Conservation (phyloP, 2,113 vertebrate species). For the Poicephalus gulielmi region DNA sequence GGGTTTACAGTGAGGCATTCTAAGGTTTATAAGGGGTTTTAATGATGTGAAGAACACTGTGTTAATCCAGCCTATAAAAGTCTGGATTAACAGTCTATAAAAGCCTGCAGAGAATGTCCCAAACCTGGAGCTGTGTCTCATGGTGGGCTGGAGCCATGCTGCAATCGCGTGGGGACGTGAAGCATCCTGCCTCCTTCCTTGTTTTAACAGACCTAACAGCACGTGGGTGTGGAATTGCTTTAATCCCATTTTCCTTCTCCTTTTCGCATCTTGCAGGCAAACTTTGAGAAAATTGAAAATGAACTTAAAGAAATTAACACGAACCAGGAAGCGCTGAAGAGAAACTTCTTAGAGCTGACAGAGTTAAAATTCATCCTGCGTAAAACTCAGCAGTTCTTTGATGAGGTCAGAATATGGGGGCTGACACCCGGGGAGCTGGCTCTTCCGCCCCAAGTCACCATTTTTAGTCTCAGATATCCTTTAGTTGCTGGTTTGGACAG, state of each 20-base stretch:
- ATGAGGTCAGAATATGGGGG: constrained; percentile 88
- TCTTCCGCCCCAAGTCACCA: constrained; percentile 32
- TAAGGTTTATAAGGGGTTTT: accelerated
- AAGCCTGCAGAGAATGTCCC: background rate
- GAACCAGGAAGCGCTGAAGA: constrained; percentile 98
- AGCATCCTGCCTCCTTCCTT: background rate
- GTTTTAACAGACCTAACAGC: background rate
- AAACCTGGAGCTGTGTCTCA: too few relatives aligned
- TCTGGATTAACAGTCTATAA: background rate
- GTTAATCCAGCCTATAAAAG: background rate
- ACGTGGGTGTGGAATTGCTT: background rate
- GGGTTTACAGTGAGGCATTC: background rate
- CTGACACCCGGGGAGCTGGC: constrained; percentile 29
- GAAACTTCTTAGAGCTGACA: constrained; percentile 96
- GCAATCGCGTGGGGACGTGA: background rate
- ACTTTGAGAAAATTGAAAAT: constrained; percentile 98
- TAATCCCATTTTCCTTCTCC: background rate
- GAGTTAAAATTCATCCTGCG: constrained; percentile 98
- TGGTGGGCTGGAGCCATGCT: background rate
- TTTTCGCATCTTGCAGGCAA: constrained; percentile 78
- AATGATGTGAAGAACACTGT: background rate
- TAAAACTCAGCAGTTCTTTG: constrained; percentile 98
- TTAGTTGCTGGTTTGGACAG: constrained; percentile 63
- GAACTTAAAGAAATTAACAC: constrained; percentile 99
- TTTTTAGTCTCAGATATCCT: constrained; percentile 58